These are phyloP conservation scores for Sardinella longiceps DNA, from an alignment of 2,797 vertebrate genomes.

Conservation along the genomic window DNA sequence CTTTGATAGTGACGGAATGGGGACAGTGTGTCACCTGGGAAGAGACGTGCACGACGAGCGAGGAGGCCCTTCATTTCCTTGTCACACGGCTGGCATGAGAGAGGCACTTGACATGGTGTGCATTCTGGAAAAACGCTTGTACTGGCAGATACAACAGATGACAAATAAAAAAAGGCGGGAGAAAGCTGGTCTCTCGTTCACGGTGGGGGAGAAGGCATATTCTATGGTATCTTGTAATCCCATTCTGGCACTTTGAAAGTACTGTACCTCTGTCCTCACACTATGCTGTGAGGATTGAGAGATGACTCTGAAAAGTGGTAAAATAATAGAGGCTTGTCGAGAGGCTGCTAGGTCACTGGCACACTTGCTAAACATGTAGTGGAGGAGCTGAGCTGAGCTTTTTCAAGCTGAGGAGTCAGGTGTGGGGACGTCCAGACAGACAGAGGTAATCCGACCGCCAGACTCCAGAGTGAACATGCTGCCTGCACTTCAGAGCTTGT, in stretches of 20 bases:
- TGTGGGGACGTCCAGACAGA: not conserved
- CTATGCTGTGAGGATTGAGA: not conserved
- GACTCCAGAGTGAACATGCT: conserved; percentile 1
- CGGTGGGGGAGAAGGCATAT: not conserved
- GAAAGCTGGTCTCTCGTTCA: not conserved
- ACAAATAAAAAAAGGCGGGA: conserved; percentile 41
- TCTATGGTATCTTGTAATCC: not conserved
- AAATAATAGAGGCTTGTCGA: not conserved
- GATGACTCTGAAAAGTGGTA: not conserved
- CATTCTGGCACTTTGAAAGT: not conserved
- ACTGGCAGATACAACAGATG: conserved; percentile 59
- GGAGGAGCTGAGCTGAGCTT: not conserved
- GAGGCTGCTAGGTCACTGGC: not conserved
- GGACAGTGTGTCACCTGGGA: conserved; percentile 77
- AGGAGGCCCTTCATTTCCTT: conserved; percentile 76
- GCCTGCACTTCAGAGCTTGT: not conserved
- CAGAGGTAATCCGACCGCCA: not conserved
- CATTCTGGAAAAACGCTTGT: conserved; percentile 61
- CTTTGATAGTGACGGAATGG: conserved; percentile 81
- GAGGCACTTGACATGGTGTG: conserved; percentile 66
- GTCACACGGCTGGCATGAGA: conserved; percentile 69
- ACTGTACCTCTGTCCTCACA: not conserved
- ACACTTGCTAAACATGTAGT: not conserved
- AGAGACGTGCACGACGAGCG: conserved; percentile 71
- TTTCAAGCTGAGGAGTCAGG: not conserved